Base-by-base conservation (phyloP, 2,113 vertebrate species). In the Python bivittatus region DNA sequence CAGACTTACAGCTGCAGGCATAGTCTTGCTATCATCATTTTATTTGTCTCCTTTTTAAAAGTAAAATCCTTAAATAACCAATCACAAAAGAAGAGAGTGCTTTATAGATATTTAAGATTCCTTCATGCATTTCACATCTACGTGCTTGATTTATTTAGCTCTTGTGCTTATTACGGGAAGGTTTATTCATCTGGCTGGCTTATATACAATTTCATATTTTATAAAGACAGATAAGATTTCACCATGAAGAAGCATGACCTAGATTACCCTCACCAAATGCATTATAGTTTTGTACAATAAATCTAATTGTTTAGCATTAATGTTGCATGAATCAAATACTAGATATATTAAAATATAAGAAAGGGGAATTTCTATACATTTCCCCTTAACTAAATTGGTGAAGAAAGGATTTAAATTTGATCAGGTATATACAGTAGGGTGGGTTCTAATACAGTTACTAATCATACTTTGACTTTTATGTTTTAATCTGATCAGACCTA, bases 31-130 rank as follows among this genome's bases (percentile, higher is more conserved):
- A 92, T 89, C 57, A 89, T 92, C 79, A 42, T n/a, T 92, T 84
- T 92, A 85, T 85, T 89, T n/a, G 54, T 92, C 57, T 92, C 58
- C n/a, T n/a, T 17, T 85, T 92, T 92, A 87, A 58, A 92, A 83
- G 44, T 60, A 84, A 83, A 89, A 89, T 52, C 72, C 57, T 92
- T 89, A 92, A 92, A 92, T 64, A 89, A 87, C 86, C 87, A 88
- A 61, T 84, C n/a, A 57, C 44, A 48, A 89, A 88, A 89, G 87
- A 85, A 64, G 23, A 38, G 42, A 27, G n/a, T 52, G 68, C 20
- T 84, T 38, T 85, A 38, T 83, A 92, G n/a, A 89, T 64, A 89
- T 89, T 89, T 92, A 84, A 89, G 12, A 54, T 53, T n/a, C 79
- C 87, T 84, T 84, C 79, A 84, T 89, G 88, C 44, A 64, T 54